phyloP scores from a whole-genome alignment of 2,797 vertebrate genomes.

The Paramormyrops hopkinsi region DNA sequence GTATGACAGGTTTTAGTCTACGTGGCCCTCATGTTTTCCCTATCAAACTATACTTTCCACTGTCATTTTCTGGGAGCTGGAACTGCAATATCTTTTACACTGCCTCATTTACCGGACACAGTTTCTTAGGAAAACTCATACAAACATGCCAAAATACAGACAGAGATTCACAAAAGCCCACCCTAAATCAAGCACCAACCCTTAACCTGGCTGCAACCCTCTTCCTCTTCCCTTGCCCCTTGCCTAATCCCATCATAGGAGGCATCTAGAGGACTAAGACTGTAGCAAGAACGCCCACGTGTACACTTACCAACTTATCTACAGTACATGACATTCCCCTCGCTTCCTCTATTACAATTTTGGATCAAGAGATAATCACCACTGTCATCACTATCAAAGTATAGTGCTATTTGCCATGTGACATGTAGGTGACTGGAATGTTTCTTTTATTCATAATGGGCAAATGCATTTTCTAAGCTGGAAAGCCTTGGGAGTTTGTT shows the following conservation, averaged over 20 bases:
- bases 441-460: neutral
- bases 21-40: neutral
- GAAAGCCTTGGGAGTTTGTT: neutral
- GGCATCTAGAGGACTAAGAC: neutral
- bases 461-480: neutral
- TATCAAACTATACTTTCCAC: neutral
- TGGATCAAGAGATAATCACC: neutral
- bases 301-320: neutral
- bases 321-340: neutral
- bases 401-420: neutral
- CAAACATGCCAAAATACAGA: neutral
- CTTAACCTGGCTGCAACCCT: neutral
- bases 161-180: neutral
- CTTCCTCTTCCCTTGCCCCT: neutral
- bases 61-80: neutral
- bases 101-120: neutral
- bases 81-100: neutral
- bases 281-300: neutral
- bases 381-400: neutral
- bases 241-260: neutral
- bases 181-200: neutral
- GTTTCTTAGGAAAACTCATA: neutral
- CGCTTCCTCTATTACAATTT: neutral
- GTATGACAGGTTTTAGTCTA: neutral
- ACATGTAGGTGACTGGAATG: neutral